These are phyloP conservation scores for Eleutherodactylus coqui DNA, from an alignment of 2,797 vertebrate genomes.

Conservation along the genomic window DNA sequence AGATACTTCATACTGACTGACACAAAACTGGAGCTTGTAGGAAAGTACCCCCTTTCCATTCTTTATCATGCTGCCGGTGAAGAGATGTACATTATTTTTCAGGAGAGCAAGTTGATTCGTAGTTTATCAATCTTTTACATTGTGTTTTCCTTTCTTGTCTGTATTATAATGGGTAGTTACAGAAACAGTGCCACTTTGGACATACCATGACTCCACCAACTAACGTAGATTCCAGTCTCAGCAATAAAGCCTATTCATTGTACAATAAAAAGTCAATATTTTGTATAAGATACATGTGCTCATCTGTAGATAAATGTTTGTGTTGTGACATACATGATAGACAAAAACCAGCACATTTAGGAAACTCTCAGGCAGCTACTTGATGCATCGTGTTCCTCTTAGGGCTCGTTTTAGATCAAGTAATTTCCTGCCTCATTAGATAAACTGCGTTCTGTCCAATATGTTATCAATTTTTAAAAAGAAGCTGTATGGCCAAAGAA, in stretches of 20 bases:
- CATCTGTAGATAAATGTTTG: background rate
- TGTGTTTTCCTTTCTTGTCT: no score
- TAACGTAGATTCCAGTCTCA: no score
- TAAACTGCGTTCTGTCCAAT: slow-evolving; percentile 27
- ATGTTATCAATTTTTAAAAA: slow-evolving; percentile 32
- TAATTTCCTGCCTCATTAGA: slow-evolving; percentile 33
- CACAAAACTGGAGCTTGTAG: background rate
- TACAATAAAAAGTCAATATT: no score
- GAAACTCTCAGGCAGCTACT: background rate
- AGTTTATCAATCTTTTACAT: background rate
- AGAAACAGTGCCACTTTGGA: no score
- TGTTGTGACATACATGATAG: background rate
- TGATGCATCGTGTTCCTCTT: background rate
- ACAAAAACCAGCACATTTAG: background rate
- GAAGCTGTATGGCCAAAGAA: background rate
- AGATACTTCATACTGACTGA: slow-evolving; percentile 8
- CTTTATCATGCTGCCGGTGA: background rate
- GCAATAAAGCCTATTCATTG: no score
- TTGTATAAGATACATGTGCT: background rate
- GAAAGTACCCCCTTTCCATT: background rate
- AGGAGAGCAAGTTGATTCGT: background rate
- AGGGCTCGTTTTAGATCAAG: slow-evolving; percentile 19
- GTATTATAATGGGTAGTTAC: no score
- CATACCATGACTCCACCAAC: no score
- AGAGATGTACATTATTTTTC: no score